Percentiles rank a stretch among this genome's conserved stretches.
Evolutionary conservation across 2,888 invertebrate species (phyloP).

Genomic region (Drosophila tripunctata): DNA sequence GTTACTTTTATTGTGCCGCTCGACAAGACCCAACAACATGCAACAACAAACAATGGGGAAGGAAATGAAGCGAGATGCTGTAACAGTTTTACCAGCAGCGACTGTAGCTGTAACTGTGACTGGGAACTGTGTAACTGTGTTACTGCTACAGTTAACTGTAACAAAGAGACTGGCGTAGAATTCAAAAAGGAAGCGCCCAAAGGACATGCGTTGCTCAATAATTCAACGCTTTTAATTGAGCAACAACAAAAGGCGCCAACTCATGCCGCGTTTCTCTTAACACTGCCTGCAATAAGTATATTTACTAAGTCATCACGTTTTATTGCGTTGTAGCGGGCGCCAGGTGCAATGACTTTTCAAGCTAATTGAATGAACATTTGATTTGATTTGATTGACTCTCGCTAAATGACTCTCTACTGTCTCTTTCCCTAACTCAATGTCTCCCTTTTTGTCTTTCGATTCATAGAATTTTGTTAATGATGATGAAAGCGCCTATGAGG

Average conservation of each 20-base stretch:
- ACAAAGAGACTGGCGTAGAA: conserved; percentile 28
- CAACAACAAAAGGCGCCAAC: conserved; percentile 31
- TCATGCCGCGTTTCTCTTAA: neutral
- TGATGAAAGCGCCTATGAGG: conserved; percentile 87
- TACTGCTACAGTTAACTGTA: conserved; percentile 8
- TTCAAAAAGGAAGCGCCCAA: conserved; percentile 44
- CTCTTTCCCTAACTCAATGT: no score
- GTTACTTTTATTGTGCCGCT: conserved; percentile 77
- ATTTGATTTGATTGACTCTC: conserved; percentile 64
- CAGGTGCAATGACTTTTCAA: conserved; percentile 53
- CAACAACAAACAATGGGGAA: conserved; percentile 74
- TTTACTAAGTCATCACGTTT: conserved; percentile 17
- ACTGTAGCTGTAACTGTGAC: conserved; percentile 16
- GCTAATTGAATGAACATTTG: conserved; percentile 57
- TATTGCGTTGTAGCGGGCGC: neutral
- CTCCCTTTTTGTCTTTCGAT: neutral
- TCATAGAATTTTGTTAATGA: conserved; percentile 85
- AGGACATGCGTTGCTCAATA: conserved; percentile 64
- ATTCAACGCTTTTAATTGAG: conserved; percentile 69
- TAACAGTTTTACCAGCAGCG: conserved; percentile 36
- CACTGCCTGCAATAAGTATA: conserved; percentile 7
- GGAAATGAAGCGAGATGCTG: conserved; percentile 66
- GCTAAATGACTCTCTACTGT: conserved; percentile 1
- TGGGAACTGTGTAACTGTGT: conserved; percentile 1
- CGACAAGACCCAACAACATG: conserved; percentile 56